These are phyloP conservation scores for Gibbula magus DNA, from an alignment of 2,888 invertebrate genomes.

Conservation along the genomic window DNA sequence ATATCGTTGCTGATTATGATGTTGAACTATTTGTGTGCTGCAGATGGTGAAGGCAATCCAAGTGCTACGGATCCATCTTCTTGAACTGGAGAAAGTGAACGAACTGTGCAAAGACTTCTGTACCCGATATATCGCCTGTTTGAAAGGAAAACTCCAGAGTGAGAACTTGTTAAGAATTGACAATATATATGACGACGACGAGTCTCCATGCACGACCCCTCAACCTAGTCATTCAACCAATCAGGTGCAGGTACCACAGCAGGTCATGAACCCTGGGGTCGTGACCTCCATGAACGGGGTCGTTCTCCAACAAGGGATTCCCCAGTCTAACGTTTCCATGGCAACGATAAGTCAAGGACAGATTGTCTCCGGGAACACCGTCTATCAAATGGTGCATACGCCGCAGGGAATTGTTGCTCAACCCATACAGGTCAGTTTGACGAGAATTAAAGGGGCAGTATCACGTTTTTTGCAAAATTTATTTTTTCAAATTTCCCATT, in stretches of 20 bases:
- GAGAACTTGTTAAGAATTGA: constrained; percentile 71
- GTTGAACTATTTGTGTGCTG: constrained; percentile 9
- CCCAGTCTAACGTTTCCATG: constrained; percentile 64
- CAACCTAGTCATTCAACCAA: constrained; percentile 7
- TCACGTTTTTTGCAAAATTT: no score
- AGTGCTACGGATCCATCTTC: constrained; percentile 91
- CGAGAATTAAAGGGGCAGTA: no score
- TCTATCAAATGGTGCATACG: constrained; percentile 77
- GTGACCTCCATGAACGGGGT: constrained; percentile 46
- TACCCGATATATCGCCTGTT: constrained; percentile 90
- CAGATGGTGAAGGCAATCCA: constrained; percentile 92
- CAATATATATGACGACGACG: constrained; percentile 56
- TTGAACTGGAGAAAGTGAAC: constrained; percentile 95
- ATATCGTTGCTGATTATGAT: no score
- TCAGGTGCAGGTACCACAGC: constrained; percentile 29
- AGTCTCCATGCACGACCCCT: constrained; percentile 37
- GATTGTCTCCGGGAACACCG: constrained; percentile 75
- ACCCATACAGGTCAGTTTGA: constrained; percentile 73
- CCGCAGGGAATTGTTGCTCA: constrained; percentile 77
- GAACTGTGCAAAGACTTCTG: constrained; percentile 96
- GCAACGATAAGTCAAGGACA: constrained; percentile 73
- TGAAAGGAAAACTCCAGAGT: constrained; percentile 81
- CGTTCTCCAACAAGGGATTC: constrained; percentile 62
- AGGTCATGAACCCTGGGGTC: constrained; percentile 40
- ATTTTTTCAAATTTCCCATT: no score